phyloP scores from a whole-genome alignment of 2,113 vertebrate species.

The Cephalophus harveyi region DNA sequence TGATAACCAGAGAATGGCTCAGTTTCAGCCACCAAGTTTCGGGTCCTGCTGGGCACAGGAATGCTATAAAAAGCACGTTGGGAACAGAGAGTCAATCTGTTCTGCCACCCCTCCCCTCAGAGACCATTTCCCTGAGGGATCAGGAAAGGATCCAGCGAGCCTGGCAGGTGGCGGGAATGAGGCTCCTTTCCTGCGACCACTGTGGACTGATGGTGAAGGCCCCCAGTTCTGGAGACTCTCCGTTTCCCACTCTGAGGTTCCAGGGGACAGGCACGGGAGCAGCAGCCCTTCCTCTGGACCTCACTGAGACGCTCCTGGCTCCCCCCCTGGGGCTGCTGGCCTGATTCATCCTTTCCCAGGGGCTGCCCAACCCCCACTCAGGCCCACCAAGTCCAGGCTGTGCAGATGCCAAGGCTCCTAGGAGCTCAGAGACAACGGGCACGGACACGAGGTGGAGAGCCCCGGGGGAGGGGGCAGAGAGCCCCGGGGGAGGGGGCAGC shows the following conservation, averaged over 20 bases:
- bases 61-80: background rate
- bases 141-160: background rate
- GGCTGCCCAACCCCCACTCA: background rate
- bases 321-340: background rate
- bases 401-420: constrained; percentile 18
- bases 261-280: background rate
- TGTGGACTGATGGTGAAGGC: background rate
- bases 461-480: background rate
- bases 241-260: background rate
- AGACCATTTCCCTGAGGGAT: background rate
- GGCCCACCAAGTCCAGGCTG: background rate
- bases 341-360: background rate
- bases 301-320: constrained; percentile 5
- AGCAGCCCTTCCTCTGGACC: background rate
- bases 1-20: background rate
- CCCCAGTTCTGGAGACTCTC: background rate
- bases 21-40: background rate
- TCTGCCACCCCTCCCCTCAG: background rate
- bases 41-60: background rate
- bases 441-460: background rate
- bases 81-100: background rate
- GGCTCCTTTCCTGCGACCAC: background rate
- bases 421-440: constrained; percentile 7
- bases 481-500: background rate
- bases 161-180: background rate